phyloP scores from a whole-genome alignment of 2,113 vertebrate species.

The Spizaetus ornatus region DNA sequence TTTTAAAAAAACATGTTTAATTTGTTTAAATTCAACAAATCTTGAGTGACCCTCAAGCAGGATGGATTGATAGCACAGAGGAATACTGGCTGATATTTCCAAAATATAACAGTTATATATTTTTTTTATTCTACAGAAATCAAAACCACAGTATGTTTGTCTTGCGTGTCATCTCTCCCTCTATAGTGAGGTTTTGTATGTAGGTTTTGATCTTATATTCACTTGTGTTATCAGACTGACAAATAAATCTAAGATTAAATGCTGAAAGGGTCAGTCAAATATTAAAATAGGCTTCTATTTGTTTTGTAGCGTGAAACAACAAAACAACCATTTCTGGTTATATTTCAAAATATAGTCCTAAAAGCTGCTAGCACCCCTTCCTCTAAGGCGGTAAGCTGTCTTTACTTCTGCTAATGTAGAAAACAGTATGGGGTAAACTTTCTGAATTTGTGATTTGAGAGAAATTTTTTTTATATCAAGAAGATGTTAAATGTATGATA shows the following conservation, averaged over 20 bases:
- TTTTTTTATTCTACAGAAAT: neutral
- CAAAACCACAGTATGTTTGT: neutral
- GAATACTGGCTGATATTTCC: neutral
- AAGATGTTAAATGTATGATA: neutral
- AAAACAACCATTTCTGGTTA: fast-evolving
- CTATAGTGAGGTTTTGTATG: neutral
- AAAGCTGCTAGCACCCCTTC: neutral
- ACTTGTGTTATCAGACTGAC: neutral
- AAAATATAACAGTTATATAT: neutral
- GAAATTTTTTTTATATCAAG: neutral
- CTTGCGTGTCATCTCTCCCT: neutral
- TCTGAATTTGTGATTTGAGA: neutral
- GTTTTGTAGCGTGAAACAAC: neutral
- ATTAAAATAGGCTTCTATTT: neutral
- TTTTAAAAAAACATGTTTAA: neutral
- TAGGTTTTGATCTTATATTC: neutral
- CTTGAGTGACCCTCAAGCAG: neutral
- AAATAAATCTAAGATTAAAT: neutral
- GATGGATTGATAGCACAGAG: neutral
- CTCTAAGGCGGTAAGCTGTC: neutral
- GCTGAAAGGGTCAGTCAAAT: neutral
- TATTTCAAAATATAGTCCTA: neutral
- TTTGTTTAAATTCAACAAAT: neutral
- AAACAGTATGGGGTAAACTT: neutral
- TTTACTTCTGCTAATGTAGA: neutral